These are phyloP conservation scores for Megalopta genalis DNA, from an alignment of 1,140 invertebrate genomes.

Conservation along the genomic window DNA sequence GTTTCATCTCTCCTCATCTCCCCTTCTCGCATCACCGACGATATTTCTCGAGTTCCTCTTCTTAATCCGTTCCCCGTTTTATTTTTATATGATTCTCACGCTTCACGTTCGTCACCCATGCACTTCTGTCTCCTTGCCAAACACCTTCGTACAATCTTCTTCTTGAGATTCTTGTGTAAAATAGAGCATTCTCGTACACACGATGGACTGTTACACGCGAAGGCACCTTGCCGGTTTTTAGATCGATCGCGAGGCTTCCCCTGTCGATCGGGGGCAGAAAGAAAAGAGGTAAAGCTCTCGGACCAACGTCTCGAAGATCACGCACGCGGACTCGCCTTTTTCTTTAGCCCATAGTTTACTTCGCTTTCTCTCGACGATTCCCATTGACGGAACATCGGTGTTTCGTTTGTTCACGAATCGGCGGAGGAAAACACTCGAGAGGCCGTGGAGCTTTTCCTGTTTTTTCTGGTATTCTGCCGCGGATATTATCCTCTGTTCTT, in stretches of 20 bases:
- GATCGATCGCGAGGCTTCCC: not conserved
- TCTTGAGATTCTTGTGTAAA: constrained; percentile 20
- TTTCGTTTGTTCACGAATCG: not conserved
- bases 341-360: not conserved
- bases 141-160: constrained; percentile 6
- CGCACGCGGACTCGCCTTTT: not conserved
- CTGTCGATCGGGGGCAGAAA: constrained; percentile 18
- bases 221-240: constrained; percentile 30
- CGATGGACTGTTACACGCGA: not conserved
- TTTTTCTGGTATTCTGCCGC: constrained; percentile 1
- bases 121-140: not conserved
- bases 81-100: not conserved
- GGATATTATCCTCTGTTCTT: constrained; percentile 7
- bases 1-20: too few relatives aligned
- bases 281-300: constrained; percentile 6
- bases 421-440: not conserved
- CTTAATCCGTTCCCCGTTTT: too few relatives aligned
- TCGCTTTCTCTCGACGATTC: not conserved
- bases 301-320: constrained; percentile 16
- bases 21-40: too few relatives aligned
- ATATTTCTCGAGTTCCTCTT: too few relatives aligned
- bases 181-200: constrained; percentile 11
- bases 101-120: not conserved
- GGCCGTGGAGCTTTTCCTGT: constrained; percentile 11
- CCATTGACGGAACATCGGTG: not conserved